phyloP scores from a whole-genome alignment of 2,888 invertebrate genomes.

The Zygaena filipendulae region DNA sequence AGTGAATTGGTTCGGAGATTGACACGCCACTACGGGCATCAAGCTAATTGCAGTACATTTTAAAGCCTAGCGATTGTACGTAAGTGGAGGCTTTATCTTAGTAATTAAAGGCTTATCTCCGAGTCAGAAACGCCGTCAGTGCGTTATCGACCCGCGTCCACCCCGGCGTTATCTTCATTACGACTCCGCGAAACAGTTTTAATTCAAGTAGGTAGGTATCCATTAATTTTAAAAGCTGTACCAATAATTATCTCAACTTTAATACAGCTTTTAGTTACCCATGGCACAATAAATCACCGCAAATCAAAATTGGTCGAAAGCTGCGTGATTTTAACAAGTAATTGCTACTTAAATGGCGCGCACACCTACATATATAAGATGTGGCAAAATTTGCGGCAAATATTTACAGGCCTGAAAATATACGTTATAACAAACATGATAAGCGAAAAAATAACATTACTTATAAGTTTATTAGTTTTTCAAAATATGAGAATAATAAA shows the following conservation, averaged over 20 bases:
- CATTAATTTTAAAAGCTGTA: constrained; percentile 60
- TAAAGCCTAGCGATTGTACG: constrained; percentile 25
- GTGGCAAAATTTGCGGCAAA: too few relatives aligned
- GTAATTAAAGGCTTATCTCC: constrained; percentile 57
- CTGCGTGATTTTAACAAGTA: too few relatives aligned
- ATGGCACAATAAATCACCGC: constrained; percentile 42
- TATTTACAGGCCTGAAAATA: too few relatives aligned
- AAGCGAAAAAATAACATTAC: too few relatives aligned
- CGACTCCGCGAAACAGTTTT: constrained; percentile 45
- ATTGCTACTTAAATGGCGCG: too few relatives aligned
- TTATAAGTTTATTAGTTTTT: too few relatives aligned
- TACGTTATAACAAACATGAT: too few relatives aligned
- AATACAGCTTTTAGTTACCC: constrained; percentile 36
- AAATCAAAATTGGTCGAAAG: constrained; percentile 45
- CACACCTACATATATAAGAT: too few relatives aligned
- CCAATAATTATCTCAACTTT: constrained; percentile 49
- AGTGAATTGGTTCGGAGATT: too few relatives aligned
- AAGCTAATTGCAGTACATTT: constrained; percentile 29
- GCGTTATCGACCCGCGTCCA: constrained; percentile 49
- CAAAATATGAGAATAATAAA: too few relatives aligned
- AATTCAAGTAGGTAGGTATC: constrained; percentile 57
- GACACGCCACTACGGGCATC: too few relatives aligned
- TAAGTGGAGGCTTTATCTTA: constrained; percentile 35
- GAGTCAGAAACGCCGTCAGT: constrained; percentile 52
- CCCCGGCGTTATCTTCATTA: constrained; percentile 58